Percentiles rank a stretch among this genome's conserved stretches.
Conservation (phyloP, 2,113 vertebrate genomes). For the Passer domesticus region DNA sequence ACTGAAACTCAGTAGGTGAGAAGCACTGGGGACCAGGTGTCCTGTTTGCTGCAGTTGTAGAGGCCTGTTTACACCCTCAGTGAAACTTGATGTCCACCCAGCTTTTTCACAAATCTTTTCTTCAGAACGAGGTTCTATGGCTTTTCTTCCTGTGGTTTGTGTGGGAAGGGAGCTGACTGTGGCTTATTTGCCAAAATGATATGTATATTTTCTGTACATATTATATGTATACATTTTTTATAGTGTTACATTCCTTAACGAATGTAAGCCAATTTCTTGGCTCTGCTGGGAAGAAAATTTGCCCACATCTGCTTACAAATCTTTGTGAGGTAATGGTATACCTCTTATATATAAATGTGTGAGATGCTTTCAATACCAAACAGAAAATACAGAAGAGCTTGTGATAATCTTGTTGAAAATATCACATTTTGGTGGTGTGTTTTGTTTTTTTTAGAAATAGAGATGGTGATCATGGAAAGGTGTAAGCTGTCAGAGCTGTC, state of each 20-base stretch:
- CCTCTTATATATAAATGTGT: background rate
- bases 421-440: background rate
- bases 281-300: background rate
- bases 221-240: background rate
- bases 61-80: background rate
- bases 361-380: background rate
- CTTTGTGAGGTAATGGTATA: background rate
- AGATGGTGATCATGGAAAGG: constrained; percentile 99
- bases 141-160: background rate
- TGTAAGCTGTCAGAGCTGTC: constrained; percentile 80
- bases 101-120: background rate
- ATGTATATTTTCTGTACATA: background rate
- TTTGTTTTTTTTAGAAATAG: constrained; percentile 83
- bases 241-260: background rate
- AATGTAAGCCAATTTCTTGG: background rate
- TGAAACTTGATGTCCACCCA: background rate
- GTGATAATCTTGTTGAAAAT: background rate
- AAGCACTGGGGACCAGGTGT: background rate
- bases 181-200: background rate
- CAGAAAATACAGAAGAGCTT: background rate
- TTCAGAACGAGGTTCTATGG: background rate
- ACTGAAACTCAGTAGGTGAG: background rate
- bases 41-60: background rate
- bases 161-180: background rate
- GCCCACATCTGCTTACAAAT: background rate